Conservation (phyloP, 2,113 vertebrate genomes). For the Haemorhous mexicanus region DNA sequence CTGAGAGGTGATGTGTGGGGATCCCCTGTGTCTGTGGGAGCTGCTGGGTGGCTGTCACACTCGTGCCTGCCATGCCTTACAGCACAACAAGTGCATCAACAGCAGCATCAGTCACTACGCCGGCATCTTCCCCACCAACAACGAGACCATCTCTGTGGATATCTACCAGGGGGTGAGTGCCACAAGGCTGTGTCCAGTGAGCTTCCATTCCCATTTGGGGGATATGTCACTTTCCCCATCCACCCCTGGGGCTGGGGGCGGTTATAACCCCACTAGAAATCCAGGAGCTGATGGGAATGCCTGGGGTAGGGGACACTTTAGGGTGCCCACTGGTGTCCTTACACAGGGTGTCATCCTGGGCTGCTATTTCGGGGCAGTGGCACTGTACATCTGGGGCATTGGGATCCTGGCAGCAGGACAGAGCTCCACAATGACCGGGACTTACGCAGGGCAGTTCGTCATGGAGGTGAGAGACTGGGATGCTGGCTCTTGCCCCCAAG, state of each 20-base stretch:
- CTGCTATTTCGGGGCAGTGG: constrained; percentile 71
- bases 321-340: background rate
- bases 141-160: constrained; percentile 68
- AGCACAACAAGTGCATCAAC: constrained; percentile 73
- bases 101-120: constrained; percentile 70
- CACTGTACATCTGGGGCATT: constrained; percentile 80
- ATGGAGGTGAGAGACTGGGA: constrained; percentile 73
- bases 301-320: background rate
- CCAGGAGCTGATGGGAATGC: fast-evolving
- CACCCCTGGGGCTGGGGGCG: background rate
- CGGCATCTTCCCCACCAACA: constrained; percentile 69
- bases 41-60: background rate
- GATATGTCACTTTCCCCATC: fast-evolving
- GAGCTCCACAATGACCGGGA: constrained; percentile 83
- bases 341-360: constrained; percentile 76
- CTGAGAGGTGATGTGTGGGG: background rate
- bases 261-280: fast-evolving
- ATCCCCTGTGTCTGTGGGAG: background rate
- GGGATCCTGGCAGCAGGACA: constrained; percentile 80
- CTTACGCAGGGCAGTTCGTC: constrained; percentile 81
- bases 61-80: background rate
- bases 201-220: background rate
- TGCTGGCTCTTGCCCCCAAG: background rate
- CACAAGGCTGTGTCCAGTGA: background rate
- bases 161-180: constrained; percentile 79